Evolutionary conservation across 2,113 vertebrate species (phyloP), one percentile per base, ranked within the genome.

Genomic region (Dipodomys spectabilis): DNA sequence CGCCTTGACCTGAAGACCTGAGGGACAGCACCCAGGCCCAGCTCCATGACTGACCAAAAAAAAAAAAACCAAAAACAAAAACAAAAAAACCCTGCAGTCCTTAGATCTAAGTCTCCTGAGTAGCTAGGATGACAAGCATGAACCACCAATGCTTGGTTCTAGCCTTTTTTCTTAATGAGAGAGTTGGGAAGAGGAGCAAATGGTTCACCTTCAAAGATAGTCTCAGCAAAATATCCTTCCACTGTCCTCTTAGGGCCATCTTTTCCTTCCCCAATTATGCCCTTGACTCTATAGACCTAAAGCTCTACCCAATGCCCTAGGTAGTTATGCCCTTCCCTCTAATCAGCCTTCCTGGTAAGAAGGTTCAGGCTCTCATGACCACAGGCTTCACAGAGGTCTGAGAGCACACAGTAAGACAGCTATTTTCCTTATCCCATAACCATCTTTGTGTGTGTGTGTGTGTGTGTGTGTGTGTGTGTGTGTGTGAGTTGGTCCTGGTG

Each of bases 111-210:
- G 49, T 12, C 49, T 49, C 12, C 49, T 49, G 49, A 49, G 49
- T 49, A 49, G 49, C 49, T 49, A 49, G 49, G 39, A 39, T 39
- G 39, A 39, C 39, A 39, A 39, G 39, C 39, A 39, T 39, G 39
- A 39, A 6, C 39, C 39, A 39, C 39, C 39, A 39, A 39, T 49
- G 49, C 49, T 12, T 19, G 91, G 81, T 69, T 93, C 64, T 44
- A 32, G 19, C 84, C 88, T 39, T 93, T 57, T 90, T 95, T 88
- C 68, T 28, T 92, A 7, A 82, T 80, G 67, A 77, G 67, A 73
- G 44, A 64, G 49, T 67, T n/a, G 32, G 39, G 27, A 39, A 49
- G 23, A 73, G 35, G 44, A 60, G n/a, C 64, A 86, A 22, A 88
- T 23, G 22, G 39, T 1, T 92, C n/a, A 90, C 28, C 65, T 74